Evolutionary conservation across 1,140 invertebrate species (phyloP).

Genomic region (Eumaeus atala): DNA sequence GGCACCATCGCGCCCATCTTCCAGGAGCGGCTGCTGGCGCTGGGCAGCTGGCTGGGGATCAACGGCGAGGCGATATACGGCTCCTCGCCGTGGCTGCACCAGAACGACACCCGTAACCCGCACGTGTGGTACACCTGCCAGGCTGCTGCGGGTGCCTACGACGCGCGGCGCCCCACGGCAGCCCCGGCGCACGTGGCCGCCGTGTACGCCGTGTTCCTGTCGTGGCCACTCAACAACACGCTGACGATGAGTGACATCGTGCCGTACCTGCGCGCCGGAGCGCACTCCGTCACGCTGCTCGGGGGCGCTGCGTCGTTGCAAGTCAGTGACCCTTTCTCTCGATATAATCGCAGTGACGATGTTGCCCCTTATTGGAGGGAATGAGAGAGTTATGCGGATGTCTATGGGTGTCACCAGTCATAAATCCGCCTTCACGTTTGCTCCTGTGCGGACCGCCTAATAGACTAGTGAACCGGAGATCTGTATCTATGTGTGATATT

Average conservation of each 20-base stretch:
- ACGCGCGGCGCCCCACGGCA: constrained; percentile 32
- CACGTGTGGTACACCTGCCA: constrained; percentile 86
- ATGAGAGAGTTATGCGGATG: no score
- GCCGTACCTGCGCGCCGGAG: constrained; percentile 40
- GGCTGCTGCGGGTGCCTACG: constrained; percentile 39
- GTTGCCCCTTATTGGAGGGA: no score
- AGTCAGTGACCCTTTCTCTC: constrained; percentile 30
- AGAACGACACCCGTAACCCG: constrained; percentile 86
- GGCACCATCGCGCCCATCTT: constrained; percentile 92
- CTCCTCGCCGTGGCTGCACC: constrained; percentile 84
- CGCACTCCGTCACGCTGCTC: constrained; percentile 53
- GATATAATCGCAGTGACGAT: no score
- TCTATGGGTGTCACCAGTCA: no score
- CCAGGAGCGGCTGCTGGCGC: constrained; percentile 85
- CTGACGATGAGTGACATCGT: constrained; percentile 69
- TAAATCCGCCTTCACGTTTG: no score
- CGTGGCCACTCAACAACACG: constrained; percentile 37
- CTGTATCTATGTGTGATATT: no score
- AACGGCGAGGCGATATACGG: constrained; percentile 94
- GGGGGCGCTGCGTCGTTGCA: constrained; percentile 48
- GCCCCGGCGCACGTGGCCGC: constrained; percentile 31
- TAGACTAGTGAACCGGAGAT: no score
- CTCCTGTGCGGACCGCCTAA: no score
- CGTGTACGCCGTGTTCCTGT: constrained; percentile 65
- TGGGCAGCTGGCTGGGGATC: constrained; percentile 85